Evolutionary conservation across 2,113 vertebrate genomes (phyloP).

Genomic region (Elephantulus edwardii): DNA sequence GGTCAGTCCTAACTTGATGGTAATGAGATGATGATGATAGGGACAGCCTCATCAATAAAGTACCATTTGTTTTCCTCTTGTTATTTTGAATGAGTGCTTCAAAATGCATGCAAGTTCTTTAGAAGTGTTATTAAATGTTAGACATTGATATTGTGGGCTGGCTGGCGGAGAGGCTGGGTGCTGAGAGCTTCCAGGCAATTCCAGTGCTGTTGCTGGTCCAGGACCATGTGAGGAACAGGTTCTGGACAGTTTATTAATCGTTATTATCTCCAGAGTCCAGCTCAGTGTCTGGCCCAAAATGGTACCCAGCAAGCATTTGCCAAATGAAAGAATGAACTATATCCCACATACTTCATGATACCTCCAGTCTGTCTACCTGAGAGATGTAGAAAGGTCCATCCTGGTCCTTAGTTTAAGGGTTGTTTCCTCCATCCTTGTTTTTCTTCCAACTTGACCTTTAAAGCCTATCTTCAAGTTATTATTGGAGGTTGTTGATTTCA

Average conservation of each 20-base stretch:
- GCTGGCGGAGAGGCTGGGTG: too few relatives aligned
- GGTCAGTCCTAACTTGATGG: too few relatives aligned
- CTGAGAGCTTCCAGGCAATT: not conserved
- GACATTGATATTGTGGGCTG: not conserved
- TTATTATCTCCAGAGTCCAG: not conserved
- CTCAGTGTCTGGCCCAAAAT: not conserved
- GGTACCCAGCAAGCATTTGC: not conserved
- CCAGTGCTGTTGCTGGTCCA: not conserved
- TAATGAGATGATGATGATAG: too few relatives aligned
- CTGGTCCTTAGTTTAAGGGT: not conserved
- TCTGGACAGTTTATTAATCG: not conserved
- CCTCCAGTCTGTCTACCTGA: not conserved
- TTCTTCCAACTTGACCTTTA: not conserved
- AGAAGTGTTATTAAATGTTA: not conserved
- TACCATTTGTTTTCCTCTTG: not conserved
- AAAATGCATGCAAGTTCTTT: not conserved
- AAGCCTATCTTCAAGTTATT: not conserved
- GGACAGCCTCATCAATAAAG: not conserved
- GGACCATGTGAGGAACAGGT: not conserved
- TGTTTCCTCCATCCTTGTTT: not conserved
- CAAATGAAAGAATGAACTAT: not conserved
- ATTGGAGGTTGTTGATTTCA: not conserved
- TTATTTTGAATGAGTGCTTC: not conserved
- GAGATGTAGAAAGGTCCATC: not conserved
- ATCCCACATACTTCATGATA: not conserved